These are phyloP conservation scores for Amiota minor DNA, from an alignment of 2,888 invertebrate genomes.

Conservation along the genomic window DNA sequence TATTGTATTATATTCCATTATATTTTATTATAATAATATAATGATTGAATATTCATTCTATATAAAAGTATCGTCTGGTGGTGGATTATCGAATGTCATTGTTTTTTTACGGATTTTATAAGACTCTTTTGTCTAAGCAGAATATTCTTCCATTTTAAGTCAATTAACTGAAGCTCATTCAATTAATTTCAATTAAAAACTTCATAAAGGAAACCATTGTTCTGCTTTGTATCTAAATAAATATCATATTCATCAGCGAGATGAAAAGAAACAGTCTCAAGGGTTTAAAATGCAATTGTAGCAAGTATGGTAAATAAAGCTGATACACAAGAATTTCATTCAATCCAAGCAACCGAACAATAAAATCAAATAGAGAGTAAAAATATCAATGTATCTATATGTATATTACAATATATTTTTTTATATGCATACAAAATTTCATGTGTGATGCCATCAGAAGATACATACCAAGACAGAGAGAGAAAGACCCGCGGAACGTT, in stretches of 20 bases:
- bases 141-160: background rate
- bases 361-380: background rate
- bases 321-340: background rate
- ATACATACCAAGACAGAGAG: conserved; percentile 33
- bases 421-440: conserved; percentile 42
- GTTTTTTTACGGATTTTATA: background rate
- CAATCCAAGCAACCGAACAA: background rate
- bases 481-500: conserved; percentile 26
- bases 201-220: background rate
- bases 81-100: too few species aligned
- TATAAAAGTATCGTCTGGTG: background rate
- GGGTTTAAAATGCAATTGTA: conserved; percentile 6
- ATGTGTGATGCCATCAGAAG: conserved; percentile 37
- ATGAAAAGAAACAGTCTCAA: background rate
- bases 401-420: too few species aligned
- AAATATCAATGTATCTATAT: conserved; percentile 43
- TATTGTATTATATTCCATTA: conserved; percentile 7
- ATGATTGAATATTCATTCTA: conserved; percentile 10
- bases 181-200: conserved; percentile 19
- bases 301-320: background rate
- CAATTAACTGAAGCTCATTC: conserved; percentile 2
- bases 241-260: too few species aligned
- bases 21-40: background rate
- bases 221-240: too few species aligned
- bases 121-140: background rate